phyloP scores from a whole-genome alignment of 2,113 vertebrate species.

The Typhlomys cinereus region DNA sequence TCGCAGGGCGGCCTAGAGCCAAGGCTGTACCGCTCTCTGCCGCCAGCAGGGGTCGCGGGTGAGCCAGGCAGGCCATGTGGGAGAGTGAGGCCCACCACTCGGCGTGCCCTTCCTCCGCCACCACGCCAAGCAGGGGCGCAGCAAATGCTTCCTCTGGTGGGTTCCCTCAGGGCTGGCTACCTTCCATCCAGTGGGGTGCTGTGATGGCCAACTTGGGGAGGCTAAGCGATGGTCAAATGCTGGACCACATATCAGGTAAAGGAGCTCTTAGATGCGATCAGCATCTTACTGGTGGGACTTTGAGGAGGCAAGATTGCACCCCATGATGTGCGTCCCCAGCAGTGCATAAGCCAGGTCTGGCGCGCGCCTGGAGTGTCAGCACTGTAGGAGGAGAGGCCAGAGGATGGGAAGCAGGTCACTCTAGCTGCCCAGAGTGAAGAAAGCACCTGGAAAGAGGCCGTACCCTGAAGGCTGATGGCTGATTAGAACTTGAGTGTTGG shows the following conservation, averaged over 20 bases:
- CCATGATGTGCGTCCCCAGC: not conserved
- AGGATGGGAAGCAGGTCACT: no score
- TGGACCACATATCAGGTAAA: not conserved
- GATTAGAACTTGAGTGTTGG: no score
- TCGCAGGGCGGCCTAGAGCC: no score
- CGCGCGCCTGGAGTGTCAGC: not conserved
- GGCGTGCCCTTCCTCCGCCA: no score
- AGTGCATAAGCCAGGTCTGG: not conserved
- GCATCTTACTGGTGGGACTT: not conserved
- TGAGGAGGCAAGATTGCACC: not conserved
- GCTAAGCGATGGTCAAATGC: no score
- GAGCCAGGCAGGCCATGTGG: accelerated
- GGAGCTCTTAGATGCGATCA: not conserved
- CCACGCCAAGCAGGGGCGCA: no score
- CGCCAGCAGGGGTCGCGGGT: accelerated
- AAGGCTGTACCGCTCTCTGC: accelerated
- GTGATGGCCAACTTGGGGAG: not conserved
- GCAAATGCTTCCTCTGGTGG: not conserved
- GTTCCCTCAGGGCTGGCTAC: not conserved
- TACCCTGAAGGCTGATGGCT: not conserved
- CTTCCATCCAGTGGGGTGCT: no score
- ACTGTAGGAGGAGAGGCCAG: not conserved
- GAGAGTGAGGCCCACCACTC: accelerated
- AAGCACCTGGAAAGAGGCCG: no score
- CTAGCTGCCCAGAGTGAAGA: not conserved